These are phyloP conservation scores for Falcunculus frontatus DNA, from an alignment of 2,113 vertebrate species.

Conservation along the genomic window DNA sequence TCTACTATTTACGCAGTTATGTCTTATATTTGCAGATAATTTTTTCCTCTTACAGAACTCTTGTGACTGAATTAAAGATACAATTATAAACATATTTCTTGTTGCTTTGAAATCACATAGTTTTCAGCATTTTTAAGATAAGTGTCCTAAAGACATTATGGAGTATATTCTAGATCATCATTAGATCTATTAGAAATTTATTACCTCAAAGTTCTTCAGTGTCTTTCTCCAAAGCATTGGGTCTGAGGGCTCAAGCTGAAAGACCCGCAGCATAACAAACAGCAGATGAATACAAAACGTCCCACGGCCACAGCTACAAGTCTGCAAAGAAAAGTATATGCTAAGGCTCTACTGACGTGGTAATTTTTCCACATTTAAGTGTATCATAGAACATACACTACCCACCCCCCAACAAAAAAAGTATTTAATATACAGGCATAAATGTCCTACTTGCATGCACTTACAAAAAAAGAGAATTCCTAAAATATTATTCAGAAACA, in stretches of 20 bases:
- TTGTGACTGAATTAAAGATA: not conserved
- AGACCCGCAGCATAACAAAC: slow-evolving; percentile 88
- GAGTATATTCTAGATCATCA: not conserved
- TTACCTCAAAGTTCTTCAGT: slow-evolving; percentile 90
- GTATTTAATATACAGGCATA: not conserved
- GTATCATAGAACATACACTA: not conserved
- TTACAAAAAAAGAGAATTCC: not conserved
- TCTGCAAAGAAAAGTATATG: slow-evolving; percentile 61
- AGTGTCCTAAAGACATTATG: not conserved
- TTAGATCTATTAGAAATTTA: not conserved
- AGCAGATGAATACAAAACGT: slow-evolving; percentile 88
- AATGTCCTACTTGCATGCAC: not conserved
- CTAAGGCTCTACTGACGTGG: not conserved
- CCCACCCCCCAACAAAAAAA: rapidly evolving
- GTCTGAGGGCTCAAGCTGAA: slow-evolving; percentile 83
- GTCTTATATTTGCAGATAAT: not conserved
- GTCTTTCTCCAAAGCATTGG: slow-evolving; percentile 89
- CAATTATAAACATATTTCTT: not conserved
- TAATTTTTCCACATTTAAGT: not conserved
- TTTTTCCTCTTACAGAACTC: not conserved
- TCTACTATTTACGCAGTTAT: not conserved
- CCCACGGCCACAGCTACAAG: slow-evolving; percentile 89
- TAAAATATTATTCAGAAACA: not conserved
- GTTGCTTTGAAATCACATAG: not conserved
- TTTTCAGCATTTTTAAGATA: not conserved